Base-by-base conservation (phyloP, 2,797 vertebrate species). In the Notamacropus eugenii region DNA sequence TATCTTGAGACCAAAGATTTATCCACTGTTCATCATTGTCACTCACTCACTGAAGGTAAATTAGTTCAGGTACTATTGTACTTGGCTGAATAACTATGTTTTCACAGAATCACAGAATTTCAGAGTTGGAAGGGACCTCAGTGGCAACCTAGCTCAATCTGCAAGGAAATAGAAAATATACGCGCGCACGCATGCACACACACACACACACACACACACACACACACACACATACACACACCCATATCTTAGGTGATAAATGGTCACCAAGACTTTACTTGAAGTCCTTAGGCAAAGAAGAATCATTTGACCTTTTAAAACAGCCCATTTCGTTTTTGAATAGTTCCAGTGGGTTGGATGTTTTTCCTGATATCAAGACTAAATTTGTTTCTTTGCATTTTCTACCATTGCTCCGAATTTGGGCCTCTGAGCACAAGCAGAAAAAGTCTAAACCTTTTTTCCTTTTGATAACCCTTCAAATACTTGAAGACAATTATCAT, bases 161-260 rank as follows among this genome's bases (percentile, higher is more conserved):
- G n/a, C 14, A n/a, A n/a, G 13, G 34, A 67, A 67, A 67, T 5
- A n/a, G 14, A 67, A 67, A 55, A 46, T 46, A 46, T 2, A 46
- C 46, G 2, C 0, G 0, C 0, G 0, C 9, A 11, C 3, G 2
- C 9, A 0, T 13, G 34, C 31, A 19, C 55, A 19, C 55, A 55
- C 55, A 55, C 55, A 55, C 55, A 55, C 55, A 55, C 55, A 22
- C 19, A 22, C 55, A 55, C 55, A 55, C 55, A 55, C 16, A 55
- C 55, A 55, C 55, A 55, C 55, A 55, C 55, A 55, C 55, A 56
- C 55, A 56, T 5, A 56, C 55, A 56, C 19, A 56, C 55, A 56
- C 55, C 5, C 22, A 56, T 5, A n/a, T n/a, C 5, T 67, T 67
- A 67, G 14, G 4, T 34, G 31, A n/a, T 8, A 67, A 67, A 34